Conservation (phyloP, 1,140 invertebrate genomes). For the Drosophila simulans region DNA sequence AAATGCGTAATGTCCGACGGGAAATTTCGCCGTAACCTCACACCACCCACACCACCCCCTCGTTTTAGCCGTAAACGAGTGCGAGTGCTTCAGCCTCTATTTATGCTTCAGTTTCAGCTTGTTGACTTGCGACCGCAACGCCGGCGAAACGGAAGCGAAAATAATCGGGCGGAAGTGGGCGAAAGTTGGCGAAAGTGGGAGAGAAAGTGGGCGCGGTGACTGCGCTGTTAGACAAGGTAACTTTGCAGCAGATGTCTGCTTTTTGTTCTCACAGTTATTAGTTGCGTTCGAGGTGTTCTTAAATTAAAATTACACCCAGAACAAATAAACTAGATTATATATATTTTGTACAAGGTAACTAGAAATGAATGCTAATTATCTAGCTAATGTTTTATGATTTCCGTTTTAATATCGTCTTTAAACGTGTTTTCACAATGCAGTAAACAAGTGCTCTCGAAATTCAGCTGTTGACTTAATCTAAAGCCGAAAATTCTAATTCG, state of each 20-base stretch:
- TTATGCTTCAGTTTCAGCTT: conserved; percentile 19
- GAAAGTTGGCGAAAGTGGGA: background rate
- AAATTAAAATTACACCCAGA: background rate
- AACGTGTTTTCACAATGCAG: too few species aligned
- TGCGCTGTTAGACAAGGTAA: conserved; percentile 11
- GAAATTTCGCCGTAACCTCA: background rate
- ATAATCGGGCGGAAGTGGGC: conserved; percentile 26
- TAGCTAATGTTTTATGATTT: too few species aligned
- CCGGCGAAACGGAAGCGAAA: conserved; percentile 17
- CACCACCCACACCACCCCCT: background rate
- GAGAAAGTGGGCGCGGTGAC: background rate
- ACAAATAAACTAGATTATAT: background rate
- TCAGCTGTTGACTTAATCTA: background rate
- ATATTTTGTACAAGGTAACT: too few species aligned
- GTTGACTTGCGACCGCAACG: conserved; percentile 41
- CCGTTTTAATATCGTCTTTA: too few species aligned
- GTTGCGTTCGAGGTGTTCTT: conserved; percentile 22
- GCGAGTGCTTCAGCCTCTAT: conserved; percentile 10
- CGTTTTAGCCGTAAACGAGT: conserved; percentile 15
- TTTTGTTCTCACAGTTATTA: conserved; percentile 44
- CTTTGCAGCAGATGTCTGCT: conserved; percentile 34
- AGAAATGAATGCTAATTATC: too few species aligned
- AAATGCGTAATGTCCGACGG: conserved; percentile 23
- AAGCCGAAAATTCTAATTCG: background rate
- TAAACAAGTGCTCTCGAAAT: background rate